Evolutionary conservation across 2,113 vertebrate species (phyloP).

Genomic region (Otis tarda): DNA sequence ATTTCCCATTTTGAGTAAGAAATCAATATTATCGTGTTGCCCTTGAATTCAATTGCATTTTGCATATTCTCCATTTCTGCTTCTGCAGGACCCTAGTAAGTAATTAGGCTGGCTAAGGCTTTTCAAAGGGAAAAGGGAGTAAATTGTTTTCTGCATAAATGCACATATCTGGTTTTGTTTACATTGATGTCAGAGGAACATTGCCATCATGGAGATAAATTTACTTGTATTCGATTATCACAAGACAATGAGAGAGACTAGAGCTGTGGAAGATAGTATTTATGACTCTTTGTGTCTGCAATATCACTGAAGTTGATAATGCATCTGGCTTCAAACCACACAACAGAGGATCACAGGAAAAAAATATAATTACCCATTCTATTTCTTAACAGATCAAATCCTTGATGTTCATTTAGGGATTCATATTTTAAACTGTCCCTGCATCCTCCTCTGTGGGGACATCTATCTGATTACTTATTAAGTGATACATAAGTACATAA

Average conservation of each 20-base stretch:
- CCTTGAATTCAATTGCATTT: neutral
- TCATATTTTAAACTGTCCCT: neutral
- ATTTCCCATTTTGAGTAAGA: neutral
- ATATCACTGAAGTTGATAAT: neutral
- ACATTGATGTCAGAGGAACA: neutral
- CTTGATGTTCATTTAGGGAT: neutral
- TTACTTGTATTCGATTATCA: neutral
- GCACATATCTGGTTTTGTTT: neutral
- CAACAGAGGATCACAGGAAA: neutral
- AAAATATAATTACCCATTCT: neutral
- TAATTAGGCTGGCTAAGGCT: neutral
- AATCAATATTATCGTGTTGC: neutral
- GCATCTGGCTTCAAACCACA: neutral
- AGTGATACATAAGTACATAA: neutral
- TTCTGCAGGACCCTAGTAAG: neutral
- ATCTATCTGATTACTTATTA: neutral
- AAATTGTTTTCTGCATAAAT: neutral
- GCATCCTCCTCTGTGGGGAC: neutral
- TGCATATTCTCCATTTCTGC: neutral
- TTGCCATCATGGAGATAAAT: neutral
- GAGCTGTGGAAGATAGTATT: neutral
- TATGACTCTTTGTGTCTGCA: neutral
- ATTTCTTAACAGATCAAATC: neutral
- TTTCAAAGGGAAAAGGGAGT: neutral
- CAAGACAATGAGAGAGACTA: neutral